Conservation (phyloP, 1,140 invertebrate species). For the Drosophila malerkotliana region DNA sequence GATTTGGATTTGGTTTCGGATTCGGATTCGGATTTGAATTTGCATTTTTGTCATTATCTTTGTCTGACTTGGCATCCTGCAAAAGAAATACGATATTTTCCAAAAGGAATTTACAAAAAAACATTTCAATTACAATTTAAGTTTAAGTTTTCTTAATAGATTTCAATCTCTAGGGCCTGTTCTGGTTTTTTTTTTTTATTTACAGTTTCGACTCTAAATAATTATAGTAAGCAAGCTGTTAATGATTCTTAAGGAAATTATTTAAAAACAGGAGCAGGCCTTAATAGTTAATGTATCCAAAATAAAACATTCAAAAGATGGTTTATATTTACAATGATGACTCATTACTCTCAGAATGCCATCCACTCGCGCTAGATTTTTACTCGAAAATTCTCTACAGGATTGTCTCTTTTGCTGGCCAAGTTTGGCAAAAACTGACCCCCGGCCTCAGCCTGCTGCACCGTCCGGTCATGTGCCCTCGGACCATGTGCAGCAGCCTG, state of each 20-base stretch:
- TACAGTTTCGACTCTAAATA: background rate
- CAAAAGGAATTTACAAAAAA: conserved; percentile 30
- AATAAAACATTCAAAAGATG: background rate
- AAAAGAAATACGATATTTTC: conserved; percentile 71
- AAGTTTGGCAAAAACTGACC: conserved; percentile 6
- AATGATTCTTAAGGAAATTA: background rate
- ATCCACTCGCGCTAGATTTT: no score
- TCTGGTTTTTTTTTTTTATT: background rate
- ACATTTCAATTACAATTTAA: no score
- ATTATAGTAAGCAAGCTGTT: background rate
- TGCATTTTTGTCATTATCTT: conserved; percentile 75
- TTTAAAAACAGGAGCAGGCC: background rate
- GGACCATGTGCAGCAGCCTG: conserved; percentile 24
- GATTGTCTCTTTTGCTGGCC: conserved; percentile 29
- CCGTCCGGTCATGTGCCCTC: background rate
- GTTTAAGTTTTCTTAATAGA: background rate
- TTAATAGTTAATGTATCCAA: background rate
- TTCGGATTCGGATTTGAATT: conserved; percentile 64
- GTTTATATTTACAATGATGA: background rate
- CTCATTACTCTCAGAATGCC: no score
- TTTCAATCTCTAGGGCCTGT: conserved; percentile 8
- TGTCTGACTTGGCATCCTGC: conserved; percentile 80
- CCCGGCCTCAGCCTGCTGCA: conserved; percentile 16
- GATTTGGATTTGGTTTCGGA: background rate
- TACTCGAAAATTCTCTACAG: no score